phyloP scores from a whole-genome alignment of 2,888 invertebrate genomes.

The Tupiocoris notatus region DNA sequence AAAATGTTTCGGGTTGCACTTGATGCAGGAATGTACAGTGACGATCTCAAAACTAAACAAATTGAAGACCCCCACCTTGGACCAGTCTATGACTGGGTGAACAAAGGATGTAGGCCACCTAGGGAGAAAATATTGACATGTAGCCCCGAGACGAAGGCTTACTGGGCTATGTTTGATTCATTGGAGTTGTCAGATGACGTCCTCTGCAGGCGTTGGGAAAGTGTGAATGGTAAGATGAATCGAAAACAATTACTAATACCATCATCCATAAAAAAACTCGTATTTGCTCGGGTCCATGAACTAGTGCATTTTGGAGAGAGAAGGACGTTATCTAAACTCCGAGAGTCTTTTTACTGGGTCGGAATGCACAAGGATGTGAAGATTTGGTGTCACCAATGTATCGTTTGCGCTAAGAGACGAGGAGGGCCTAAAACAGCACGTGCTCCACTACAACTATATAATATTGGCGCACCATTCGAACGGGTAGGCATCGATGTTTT shows the following conservation, averaged over 20 bases:
- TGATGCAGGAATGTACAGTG: background rate
- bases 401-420: background rate
- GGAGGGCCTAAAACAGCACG: background rate
- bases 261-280: background rate
- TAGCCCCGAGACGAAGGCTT: background rate
- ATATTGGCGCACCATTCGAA: background rate
- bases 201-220: background rate
- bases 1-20: background rate
- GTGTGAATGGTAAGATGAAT: background rate
- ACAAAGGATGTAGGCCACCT: background rate
- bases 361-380: background rate
- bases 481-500: background rate
- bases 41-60: background rate
- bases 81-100: background rate
- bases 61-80: background rate
- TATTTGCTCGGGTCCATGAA: background rate
- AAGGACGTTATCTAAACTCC: background rate
- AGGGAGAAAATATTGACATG: background rate
- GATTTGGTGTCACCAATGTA: background rate
- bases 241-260: background rate
- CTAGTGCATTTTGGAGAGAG: background rate
- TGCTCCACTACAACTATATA: background rate
- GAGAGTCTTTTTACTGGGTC: background rate
- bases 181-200: background rate
- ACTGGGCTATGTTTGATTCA: background rate